Base-by-base conservation (phyloP, 2,888 invertebrate species). In the Resseliella maxima region DNA sequence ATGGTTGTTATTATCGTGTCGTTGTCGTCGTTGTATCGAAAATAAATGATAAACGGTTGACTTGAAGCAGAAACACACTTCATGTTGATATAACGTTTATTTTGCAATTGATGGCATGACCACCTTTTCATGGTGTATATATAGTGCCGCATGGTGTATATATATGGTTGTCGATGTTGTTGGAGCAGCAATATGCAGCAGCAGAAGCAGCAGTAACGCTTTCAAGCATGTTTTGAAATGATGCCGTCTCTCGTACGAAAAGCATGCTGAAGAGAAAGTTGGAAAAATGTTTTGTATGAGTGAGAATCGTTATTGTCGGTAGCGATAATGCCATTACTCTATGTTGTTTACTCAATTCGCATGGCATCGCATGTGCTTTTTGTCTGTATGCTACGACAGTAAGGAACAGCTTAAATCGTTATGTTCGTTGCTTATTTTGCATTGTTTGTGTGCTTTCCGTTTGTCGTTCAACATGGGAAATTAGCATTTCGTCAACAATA, bases 31-130 rank as follows among this genome's bases (percentile, higher is more conserved):
- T n/a, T n/a, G 35, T 31, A 31, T 59, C 27, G 72, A 1, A 35
- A 27, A 35, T n/a, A 1, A 72, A 72, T 3, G 72, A 27, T 59
- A 35, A 31, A 15, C n/a, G 6, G 59, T 50, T 50, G 46, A 18
- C 18, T 50, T 18, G 24, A 24, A 72, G 72, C 31, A 5, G 72
- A 35, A 72, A 35, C 72, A 35, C 83, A 83, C 83, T 83, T 38
- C 83, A 38, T 83, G 21, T n/a, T 83, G 38, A 10, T 83, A 24
- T 21, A 83, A 38, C 83, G 83, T 83, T 83, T 83, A n/a, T 36
- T 38, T 83, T 38, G 83, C 83, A 83, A 83, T 83, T 83, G 83
- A 83, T 83, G 83, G 83, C 83, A 38, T 21, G 24, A 24, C 38
- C n/a, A 83, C 38, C 38, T 83, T 81, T 83, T 38, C 83, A 24